phyloP scores from a whole-genome alignment of 2,797 vertebrate genomes.

The Sebastes jordani region DNA sequence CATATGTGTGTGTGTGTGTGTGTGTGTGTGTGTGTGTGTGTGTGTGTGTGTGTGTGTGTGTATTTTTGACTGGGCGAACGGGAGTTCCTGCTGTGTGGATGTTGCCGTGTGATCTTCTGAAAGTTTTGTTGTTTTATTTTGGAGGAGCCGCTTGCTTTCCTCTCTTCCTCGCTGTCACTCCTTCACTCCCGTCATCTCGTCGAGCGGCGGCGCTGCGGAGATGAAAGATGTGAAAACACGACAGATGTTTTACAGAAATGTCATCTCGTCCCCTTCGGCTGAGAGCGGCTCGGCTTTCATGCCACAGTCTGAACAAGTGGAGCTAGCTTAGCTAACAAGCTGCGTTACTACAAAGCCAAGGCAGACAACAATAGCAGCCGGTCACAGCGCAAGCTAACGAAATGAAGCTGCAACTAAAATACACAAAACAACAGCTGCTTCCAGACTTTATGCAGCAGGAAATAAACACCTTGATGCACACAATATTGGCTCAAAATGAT shows the following conservation, averaged over 20 bases:
- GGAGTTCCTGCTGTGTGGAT: slow-evolving; percentile 32
- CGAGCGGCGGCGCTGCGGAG: background rate
- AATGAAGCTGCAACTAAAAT: background rate
- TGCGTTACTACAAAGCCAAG: slow-evolving; percentile 10
- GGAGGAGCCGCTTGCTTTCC: slow-evolving; percentile 39
- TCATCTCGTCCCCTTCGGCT: slow-evolving; percentile 63
- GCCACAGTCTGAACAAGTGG: slow-evolving; percentile 13
- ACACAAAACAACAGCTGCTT: background rate
- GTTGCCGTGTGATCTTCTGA: slow-evolving; percentile 65
- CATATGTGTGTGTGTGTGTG: background rate
- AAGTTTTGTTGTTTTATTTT: slow-evolving; percentile 64
- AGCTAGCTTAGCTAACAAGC: slow-evolving; percentile 49
- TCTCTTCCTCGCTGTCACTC: slow-evolving; percentile 34
- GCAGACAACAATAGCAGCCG: background rate
- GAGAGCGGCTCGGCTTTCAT: slow-evolving; percentile 48
- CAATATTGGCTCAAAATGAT: background rate
- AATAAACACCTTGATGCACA: background rate
- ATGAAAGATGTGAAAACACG: slow-evolving; percentile 38
- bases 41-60: slow-evolving; percentile 7
- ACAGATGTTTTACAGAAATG: slow-evolving; percentile 60
- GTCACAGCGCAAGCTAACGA: background rate
- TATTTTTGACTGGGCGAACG: slow-evolving; percentile 45
- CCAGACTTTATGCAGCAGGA: background rate
- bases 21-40: slow-evolving; percentile 6
- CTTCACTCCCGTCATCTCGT: slow-evolving; percentile 25